Evolutionary conservation across 2,797 vertebrate genomes (phyloP).

Genomic region (Eulemur mongoz): DNA sequence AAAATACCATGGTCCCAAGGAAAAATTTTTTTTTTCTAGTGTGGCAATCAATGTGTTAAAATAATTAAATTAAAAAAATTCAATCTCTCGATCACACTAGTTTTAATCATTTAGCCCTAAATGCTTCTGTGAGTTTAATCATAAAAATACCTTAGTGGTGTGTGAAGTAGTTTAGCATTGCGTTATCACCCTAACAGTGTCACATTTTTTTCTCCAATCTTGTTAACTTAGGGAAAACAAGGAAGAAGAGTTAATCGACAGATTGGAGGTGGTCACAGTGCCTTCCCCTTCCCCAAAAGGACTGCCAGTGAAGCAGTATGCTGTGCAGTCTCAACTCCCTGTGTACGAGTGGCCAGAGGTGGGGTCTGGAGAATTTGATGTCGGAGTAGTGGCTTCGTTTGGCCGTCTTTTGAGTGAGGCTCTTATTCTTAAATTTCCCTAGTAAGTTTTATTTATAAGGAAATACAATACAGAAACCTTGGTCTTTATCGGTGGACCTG

Average conservation of each 20-base stretch:
- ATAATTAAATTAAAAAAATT: background rate
- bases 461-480: slow-evolving; percentile 9
- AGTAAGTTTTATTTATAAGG: slow-evolving; percentile 86
- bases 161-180: background rate
- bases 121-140: background rate
- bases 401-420: slow-evolving; percentile 91
- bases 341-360: slow-evolving; percentile 91
- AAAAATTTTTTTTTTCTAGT: no score
- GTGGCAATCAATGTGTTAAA: background rate
- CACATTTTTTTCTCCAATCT: slow-evolving; percentile 5
- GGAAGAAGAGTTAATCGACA: slow-evolving; percentile 83
- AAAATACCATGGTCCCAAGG: no score
- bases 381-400: slow-evolving; percentile 96
- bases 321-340: slow-evolving; percentile 86
- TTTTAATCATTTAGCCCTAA: slow-evolving; percentile 28
- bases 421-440: slow-evolving; percentile 93
- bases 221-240: slow-evolving; percentile 61
- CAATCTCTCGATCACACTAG: background rate
- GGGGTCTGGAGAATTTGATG: slow-evolving; percentile 88
- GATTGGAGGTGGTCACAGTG: slow-evolving; percentile 93
- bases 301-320: slow-evolving; percentile 90
- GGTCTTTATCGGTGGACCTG: background rate
- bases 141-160: background rate
- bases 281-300: slow-evolving; percentile 74
- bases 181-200: background rate